Evolutionary conservation across 1,140 invertebrate species (phyloP), one percentile per base, ranked within the genome.

Genomic region (Adelges cooleyi): DNA sequence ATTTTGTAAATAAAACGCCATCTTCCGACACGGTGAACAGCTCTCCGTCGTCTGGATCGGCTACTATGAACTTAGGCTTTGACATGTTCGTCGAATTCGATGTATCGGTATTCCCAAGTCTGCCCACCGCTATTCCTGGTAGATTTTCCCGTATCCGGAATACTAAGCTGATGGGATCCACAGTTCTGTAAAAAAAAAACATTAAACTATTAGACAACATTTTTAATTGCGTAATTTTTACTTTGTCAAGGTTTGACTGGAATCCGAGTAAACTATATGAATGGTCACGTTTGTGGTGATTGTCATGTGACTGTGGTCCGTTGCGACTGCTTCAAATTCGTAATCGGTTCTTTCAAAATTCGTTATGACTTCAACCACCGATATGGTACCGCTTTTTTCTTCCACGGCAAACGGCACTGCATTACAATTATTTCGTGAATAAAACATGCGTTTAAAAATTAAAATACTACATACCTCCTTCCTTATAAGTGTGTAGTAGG

Each of bases 341-440:
- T 87, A 92, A 18, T 81, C 73, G 6, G 78, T 77, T 23, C 81
- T 75, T 15, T 83, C 79, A 69, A 82, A 91, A 65, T 86, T 84
- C 3, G 81, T 76, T 56, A 92, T 76, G 49, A 85, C 82, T 25
- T 89, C 81, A 13, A 90, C 83, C 0, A 93, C 89, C 6, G 86
- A 90, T 23, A 96, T 90, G 1, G 87, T 87, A 3, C 92, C 92
- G 8, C 87, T 90, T 66, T 85, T 77, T 69, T 91, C 86, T 76
- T 95, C 90, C 33, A 95, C 89, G 15, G 85, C 87, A 75, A 93
- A 92, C 8, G 90, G 89, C 65, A 95, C 86, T 90, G 75, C 65
- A 65, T 66, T 18, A 40, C 13, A 27, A 65, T 59, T 6, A 6
- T 33, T 6, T 11, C 5, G 11, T 6, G 5, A 33, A 5, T 6